Base-by-base conservation (phyloP, 2,797 vertebrate species). In the Benthosema pterotum region DNA sequence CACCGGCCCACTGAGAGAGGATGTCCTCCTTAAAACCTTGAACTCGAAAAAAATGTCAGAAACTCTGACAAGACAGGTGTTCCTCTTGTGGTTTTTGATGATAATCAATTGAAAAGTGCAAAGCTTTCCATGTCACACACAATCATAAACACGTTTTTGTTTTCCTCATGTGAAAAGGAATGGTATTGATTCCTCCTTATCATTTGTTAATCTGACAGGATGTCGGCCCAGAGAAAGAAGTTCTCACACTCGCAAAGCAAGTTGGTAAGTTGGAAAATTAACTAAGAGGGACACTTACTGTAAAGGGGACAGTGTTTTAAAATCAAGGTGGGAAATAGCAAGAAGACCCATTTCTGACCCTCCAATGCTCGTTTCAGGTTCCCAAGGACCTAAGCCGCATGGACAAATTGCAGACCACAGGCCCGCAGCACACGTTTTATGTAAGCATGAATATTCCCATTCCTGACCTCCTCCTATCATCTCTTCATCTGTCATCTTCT, bases 381-480 rank as follows among this genome's bases (percentile, higher is more conserved):
- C 71, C 13, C 15, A 19, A 50, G 65, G 69, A 50, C 48, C 45
- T 1, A 57, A 52, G 11, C 0, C 32, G 28, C 63, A 68, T 4
- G 62, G 18, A 70, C 69, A 80, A 48, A 85, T 87, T 14, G 79
- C 76, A 60, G 67, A 17, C 0, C 50, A 50, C 22, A 92, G 70
- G 75, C 75, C 74, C 47, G 93, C 91, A 58, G 97, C 95, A 19
- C 96, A 98, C 28, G 77, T 99, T 57, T 94, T 92, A 75, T 94
- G 97, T 99, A 85, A 3, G 69, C 22, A 46, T 9, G 15, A 57
- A 11, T 11, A 22, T 16, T 58, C 19, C 17, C 16, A 16, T 4
- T 3, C 47, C 11, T 15, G 9, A 1, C 16, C 54, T 5, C 2
- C 57, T 16, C 45, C 46, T 58, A 17, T 49, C 22, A 14, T 59